A percentile compares a stretch with the other conserved stretches of the same genome.
These are phyloP conservation scores for Ibycter americanus DNA, from an alignment of 2,797 vertebrate species.

Conservation along the genomic window DNA sequence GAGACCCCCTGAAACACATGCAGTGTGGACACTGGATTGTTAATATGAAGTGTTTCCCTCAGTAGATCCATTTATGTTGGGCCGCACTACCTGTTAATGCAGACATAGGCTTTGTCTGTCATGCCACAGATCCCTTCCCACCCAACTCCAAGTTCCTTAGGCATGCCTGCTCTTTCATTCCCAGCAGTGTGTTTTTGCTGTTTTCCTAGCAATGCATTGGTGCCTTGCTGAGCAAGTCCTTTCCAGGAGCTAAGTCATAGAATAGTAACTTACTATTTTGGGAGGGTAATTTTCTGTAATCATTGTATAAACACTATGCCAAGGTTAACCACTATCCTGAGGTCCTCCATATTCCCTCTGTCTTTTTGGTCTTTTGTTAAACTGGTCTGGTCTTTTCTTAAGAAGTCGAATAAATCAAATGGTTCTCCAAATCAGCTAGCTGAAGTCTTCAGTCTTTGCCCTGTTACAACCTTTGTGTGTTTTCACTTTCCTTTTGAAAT, in stretches of 20 bases:
- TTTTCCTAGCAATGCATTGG: background rate
- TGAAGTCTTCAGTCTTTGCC: background rate
- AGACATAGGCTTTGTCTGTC: rapidly evolving
- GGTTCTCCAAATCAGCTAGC: background rate
- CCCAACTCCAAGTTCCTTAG: background rate
- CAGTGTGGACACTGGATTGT: background rate
- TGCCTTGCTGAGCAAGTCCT: background rate
- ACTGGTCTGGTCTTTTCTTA: background rate
- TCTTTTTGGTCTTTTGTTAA: background rate
- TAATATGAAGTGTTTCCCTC: background rate
- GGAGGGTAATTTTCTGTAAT: background rate
- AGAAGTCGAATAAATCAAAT: background rate
- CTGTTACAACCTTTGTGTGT: background rate
- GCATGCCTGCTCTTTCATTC: background rate
- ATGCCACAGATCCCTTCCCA: background rate
- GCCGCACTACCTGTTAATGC: background rate
- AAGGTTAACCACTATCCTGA: background rate
- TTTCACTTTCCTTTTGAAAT: background rate
- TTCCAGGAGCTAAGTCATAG: background rate
- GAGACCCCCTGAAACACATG: background rate
- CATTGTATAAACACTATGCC: background rate
- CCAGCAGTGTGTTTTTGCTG: background rate
- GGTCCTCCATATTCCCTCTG: background rate
- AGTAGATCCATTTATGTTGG: background rate
- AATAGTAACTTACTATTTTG: background rate